These are phyloP conservation scores for Atlantisia rogersi DNA, from an alignment of 2,113 vertebrate species.

Conservation along the genomic window DNA sequence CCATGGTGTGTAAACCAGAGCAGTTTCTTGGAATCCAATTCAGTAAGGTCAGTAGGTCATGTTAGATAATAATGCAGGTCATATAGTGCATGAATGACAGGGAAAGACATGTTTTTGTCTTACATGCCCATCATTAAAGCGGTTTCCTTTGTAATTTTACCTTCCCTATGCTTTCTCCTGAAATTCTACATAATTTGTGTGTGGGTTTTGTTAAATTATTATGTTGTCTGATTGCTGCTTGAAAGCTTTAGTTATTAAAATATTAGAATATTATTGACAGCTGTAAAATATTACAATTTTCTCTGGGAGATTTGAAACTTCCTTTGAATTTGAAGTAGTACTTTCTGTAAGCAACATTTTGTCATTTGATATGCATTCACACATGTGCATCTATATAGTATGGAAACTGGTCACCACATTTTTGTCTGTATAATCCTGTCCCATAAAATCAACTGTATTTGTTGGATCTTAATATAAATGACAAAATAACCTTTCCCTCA, in stretches of 20 bases:
- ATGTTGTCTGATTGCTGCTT: neutral
- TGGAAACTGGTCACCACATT: neutral
- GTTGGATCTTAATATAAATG: neutral
- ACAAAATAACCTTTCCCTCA: neutral
- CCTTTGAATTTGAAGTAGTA: neutral
- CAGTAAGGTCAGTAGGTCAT: neutral
- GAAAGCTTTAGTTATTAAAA: neutral
- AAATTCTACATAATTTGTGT: neutral
- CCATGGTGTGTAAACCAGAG: neutral
- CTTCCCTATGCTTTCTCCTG: neutral
- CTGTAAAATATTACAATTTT: neutral
- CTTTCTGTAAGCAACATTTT: neutral
- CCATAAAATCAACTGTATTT: neutral
- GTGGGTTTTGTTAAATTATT: neutral
- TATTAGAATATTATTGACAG: neutral
- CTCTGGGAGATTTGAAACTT: neutral
- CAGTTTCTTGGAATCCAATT: neutral
- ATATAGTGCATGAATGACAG: neutral
- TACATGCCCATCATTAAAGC: neutral
- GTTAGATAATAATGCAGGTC: neutral
- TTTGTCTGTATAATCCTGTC: neutral
- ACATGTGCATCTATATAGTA: neutral
- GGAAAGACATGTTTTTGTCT: neutral
- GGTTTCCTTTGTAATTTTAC: neutral
- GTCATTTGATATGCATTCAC: neutral